These are phyloP conservation scores for Wiebesia pumilae DNA, from an alignment of 1,140 invertebrate species.

Conservation along the genomic window DNA sequence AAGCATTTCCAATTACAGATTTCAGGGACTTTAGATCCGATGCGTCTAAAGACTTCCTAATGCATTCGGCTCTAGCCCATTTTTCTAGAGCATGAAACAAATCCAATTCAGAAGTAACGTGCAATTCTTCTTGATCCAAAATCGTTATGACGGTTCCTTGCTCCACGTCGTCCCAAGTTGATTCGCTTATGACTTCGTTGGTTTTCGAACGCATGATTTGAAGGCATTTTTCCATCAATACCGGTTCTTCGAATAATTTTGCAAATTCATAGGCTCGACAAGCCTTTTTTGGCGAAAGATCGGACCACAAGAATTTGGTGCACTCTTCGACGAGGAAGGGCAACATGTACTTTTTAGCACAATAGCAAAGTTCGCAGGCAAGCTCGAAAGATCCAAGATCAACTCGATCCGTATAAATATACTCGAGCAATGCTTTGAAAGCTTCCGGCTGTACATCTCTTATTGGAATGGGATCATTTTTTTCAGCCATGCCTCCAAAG, in stretches of 20 bases:
- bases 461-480: slow-evolving; percentile 84
- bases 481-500: slow-evolving; percentile 83
- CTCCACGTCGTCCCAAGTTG: slow-evolving; percentile 85
- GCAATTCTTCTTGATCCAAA: slow-evolving; percentile 83
- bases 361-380: slow-evolving; percentile 89
- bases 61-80: slow-evolving; percentile 77
- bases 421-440: slow-evolving; percentile 86
- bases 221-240: slow-evolving; percentile 86
- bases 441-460: slow-evolving; percentile 89
- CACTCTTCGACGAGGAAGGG: slow-evolving; percentile 87
- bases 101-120: slow-evolving; percentile 84
- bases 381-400: slow-evolving; percentile 87
- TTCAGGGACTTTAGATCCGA: slow-evolving; percentile 67
- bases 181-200: slow-evolving; percentile 82
- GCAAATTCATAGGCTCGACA: slow-evolving; percentile 91
- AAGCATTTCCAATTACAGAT: slow-evolving; percentile 76
- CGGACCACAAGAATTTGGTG: slow-evolving; percentile 86
- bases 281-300: slow-evolving; percentile 85
- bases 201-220: slow-evolving; percentile 85
- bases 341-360: slow-evolving; percentile 91
- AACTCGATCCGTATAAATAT: slow-evolving; percentile 88
- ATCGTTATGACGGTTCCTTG: slow-evolving; percentile 83
- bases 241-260: slow-evolving; percentile 86
- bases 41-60: slow-evolving; percentile 65
- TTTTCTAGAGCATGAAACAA: slow-evolving; percentile 83